Evolutionary conservation across 1,140 invertebrate genomes (phyloP).

Genomic region (Cotesia chilonis): DNA sequence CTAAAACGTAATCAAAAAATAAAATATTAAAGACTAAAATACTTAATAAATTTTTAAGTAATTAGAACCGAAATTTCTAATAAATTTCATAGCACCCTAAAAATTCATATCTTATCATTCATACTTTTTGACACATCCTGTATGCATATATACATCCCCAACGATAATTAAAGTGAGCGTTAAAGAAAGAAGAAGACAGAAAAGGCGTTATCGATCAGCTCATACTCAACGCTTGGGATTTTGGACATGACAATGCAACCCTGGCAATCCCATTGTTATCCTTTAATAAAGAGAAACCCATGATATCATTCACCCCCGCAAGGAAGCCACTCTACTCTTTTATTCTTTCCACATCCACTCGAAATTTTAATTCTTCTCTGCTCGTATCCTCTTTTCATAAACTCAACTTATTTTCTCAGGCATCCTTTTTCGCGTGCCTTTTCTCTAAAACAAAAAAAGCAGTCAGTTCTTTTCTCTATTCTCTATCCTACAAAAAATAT

Average conservation of each 20-base stretch:
- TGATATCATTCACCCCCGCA: slow-evolving; percentile 25
- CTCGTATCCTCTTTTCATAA: too few relatives aligned
- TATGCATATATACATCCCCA: not conserved
- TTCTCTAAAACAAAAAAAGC: too few relatives aligned
- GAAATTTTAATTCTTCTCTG: slow-evolving; percentile 1
- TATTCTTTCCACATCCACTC: not conserved
- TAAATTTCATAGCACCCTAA: too few relatives aligned
- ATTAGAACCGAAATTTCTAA: too few relatives aligned
- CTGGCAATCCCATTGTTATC: slow-evolving; percentile 34
- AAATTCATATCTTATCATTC: too few relatives aligned
- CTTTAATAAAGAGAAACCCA: slow-evolving; percentile 5
- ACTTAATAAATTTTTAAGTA: too few relatives aligned
- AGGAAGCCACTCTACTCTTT: slow-evolving; percentile 9
- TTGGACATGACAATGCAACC: slow-evolving; percentile 44
- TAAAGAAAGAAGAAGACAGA: not conserved
- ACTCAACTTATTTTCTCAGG: not conserved
- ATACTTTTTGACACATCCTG: too few relatives aligned
- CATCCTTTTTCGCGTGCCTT: not conserved
- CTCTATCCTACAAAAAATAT: not conserved
- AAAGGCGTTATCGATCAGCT: slow-evolving; percentile 40
- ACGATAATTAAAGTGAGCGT: not conserved
- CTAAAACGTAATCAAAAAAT: too few relatives aligned
- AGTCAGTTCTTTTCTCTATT: too few relatives aligned
- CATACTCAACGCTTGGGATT: slow-evolving; percentile 39
- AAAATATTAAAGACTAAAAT: too few relatives aligned